Evolutionary conservation across 1,140 invertebrate species (phyloP), one percentile per base, ranked within the genome.

Genomic region (Sycobia sp.): DNA sequence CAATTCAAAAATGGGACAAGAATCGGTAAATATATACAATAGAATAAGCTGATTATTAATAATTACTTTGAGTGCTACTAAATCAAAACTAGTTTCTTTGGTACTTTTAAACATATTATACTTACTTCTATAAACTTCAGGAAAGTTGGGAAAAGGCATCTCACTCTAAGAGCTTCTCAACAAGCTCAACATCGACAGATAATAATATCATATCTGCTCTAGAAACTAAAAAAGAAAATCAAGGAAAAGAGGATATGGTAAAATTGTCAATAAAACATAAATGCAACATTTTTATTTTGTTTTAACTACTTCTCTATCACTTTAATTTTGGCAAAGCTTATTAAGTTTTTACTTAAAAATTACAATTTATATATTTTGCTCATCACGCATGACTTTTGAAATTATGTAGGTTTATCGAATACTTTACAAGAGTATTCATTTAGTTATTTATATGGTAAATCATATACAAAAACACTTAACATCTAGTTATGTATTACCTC

Each of bases 1-100:
- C 62, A 91, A 91, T 81, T 91, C 90, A 25, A 92, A 92, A 84
- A 85, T 87, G 76, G 89, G 84, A 74, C 87, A 87, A 73, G 90
- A 92, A 83, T 88, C 87, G 75, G 89, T 90, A 86, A 86, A n/a
- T 57, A 41, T 53, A 36, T 0, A 22, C 49, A 2, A 34, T 49
- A 25, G n/a, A 7, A 36, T 38, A 36, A 25, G 4, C 7, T 36
- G 16, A n/a, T n/a, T 4, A 43, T 20, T 13, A 22, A 36, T 11
- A 46, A 13, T 23, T 36, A 20, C 11, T 4, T 25, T 34, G 13
- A 36, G 16, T 47, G 10, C 13, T 36, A 14, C 10, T 36, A 34
- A 11, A 1, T 36, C 5, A 16, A 54, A 63, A 29, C 18, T 22
- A 22, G 44, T 66, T 14, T 50, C 13, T 27, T 13, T 9, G 58